These are phyloP conservation scores for Glaucopsyche alexis DNA, from an alignment of 2,888 invertebrate genomes.

Conservation along the genomic window DNA sequence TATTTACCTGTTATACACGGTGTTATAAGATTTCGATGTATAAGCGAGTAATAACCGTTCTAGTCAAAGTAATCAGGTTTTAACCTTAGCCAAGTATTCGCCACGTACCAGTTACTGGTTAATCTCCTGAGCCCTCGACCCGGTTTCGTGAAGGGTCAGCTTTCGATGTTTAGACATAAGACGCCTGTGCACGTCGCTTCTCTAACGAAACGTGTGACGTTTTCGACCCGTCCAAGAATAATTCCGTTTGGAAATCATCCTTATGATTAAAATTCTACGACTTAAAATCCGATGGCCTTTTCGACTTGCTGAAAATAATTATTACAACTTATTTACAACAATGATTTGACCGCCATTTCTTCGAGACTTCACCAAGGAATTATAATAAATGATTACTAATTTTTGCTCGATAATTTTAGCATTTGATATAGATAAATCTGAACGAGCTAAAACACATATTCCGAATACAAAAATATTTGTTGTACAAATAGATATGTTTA, in stretches of 20 bases:
- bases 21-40: slow-evolving; percentile 39
- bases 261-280: slow-evolving; percentile 35
- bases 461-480: slow-evolving; percentile 27
- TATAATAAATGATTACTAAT: not conserved
- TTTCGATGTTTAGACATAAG: slow-evolving; percentile 56
- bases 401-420: not conserved
- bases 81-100: slow-evolving; percentile 39
- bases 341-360: not conserved
- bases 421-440: not conserved
- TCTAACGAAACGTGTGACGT: slow-evolving; percentile 52
- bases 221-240: slow-evolving; percentile 59
- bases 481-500: slow-evolving; percentile 57
- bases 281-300: slow-evolving; percentile 23
- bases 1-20: slow-evolving; percentile 9
- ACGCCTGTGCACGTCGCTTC: slow-evolving; percentile 50
- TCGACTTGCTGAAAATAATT: not conserved
- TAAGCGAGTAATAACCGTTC: slow-evolving; percentile 38
- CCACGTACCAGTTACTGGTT: slow-evolving; percentile 34
- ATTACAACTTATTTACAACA: not conserved
- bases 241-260: slow-evolving; percentile 40
- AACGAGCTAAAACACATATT: slow-evolving; percentile 12
- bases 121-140: slow-evolving; percentile 42
- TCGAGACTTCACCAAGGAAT: not conserved
- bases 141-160: slow-evolving; percentile 51
- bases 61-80: slow-evolving; percentile 42